A percentile compares a stretch with the other conserved stretches of the same genome.
Conservation (phyloP, 1,140 invertebrate species). For the Wasmannia auropunctata region DNA sequence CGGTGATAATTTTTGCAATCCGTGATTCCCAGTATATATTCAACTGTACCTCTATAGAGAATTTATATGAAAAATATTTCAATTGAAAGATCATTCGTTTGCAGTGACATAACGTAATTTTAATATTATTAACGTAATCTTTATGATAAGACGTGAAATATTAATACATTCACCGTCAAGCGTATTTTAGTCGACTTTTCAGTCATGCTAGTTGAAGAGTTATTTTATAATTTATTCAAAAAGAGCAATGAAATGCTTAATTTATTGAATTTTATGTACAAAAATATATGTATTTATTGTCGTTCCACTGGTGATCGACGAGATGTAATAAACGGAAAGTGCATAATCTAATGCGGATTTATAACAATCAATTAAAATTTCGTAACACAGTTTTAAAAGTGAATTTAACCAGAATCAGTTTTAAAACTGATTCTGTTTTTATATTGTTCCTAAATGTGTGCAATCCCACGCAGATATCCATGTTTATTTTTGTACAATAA, state of each 20-base stretch:
- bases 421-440: background rate
- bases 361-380: background rate
- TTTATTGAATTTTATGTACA: background rate
- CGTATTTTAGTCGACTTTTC: background rate
- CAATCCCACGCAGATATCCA: background rate
- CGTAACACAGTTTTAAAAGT: background rate
- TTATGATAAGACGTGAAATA: background rate
- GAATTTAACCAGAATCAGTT: too few species aligned
- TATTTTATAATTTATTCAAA: background rate
- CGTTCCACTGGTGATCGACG: background rate
- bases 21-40: background rate
- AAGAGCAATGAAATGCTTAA: background rate
- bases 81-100: background rate
- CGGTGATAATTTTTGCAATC: background rate
- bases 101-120: background rate
- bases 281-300: conserved; percentile 9
- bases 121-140: background rate
- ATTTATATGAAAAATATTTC: background rate
- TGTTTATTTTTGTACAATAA: background rate
- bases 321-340: background rate
- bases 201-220: background rate
- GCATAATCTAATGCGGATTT: too few species aligned
- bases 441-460: background rate
- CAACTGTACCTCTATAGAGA: background rate
- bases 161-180: background rate